phyloP scores from a whole-genome alignment of 2,113 vertebrate genomes.

The Sander vitreus region DNA sequence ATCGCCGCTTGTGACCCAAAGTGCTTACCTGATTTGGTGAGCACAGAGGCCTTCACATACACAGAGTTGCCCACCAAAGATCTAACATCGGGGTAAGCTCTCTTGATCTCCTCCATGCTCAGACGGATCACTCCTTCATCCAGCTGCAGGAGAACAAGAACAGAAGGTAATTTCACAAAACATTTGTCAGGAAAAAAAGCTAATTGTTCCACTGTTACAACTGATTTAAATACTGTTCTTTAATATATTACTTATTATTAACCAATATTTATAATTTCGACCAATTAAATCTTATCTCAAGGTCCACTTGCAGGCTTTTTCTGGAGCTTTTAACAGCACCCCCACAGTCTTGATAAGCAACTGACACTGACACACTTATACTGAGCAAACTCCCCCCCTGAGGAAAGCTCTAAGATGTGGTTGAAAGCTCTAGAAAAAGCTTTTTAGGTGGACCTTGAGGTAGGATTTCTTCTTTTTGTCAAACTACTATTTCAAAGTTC shows the following conservation, averaged over 20 bases:
- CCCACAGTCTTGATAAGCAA: not conserved
- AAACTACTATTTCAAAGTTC: not conserved
- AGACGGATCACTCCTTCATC: constrained; percentile 69
- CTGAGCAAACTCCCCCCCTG: not conserved
- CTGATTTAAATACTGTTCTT: not conserved
- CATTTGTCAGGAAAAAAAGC: not conserved
- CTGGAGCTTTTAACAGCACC: not conserved
- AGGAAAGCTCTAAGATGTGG: not conserved
- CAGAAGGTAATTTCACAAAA: not conserved
- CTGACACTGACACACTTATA: not conserved
- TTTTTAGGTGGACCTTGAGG: not conserved
- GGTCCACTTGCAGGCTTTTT: no score
- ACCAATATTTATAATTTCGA: not conserved
- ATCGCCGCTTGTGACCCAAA: not conserved
- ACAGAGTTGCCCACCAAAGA: constrained; percentile 75
- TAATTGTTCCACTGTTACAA: no score
- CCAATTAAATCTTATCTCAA: not conserved
- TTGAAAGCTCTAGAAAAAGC: not conserved
- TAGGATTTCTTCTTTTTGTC: no score
- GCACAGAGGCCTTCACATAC: constrained; percentile 84
- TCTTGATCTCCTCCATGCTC: constrained; percentile 76
- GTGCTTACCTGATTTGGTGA: constrained; percentile 79
- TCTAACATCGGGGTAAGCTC: constrained; percentile 64
- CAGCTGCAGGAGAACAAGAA: constrained; percentile 66
- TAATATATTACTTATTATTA: no score